Percentiles rank a stretch among this genome's conserved stretches.
Conservation (phyloP, 1,140 invertebrate species). For the Mercenaria mercenaria region DNA sequence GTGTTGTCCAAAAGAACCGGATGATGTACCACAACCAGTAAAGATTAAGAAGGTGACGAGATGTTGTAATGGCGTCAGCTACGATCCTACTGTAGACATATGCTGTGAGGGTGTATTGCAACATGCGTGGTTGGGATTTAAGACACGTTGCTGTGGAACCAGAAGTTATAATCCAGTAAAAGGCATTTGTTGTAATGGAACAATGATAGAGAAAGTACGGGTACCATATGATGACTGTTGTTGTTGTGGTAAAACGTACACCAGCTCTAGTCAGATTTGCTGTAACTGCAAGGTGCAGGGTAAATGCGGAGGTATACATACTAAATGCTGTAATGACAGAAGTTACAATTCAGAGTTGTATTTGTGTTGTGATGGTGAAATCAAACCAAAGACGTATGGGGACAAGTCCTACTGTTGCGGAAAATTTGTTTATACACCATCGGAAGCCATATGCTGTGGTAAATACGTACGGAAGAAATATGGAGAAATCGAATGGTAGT, state of each 20-base stretch:
- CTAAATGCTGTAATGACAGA: conserved; percentile 10
- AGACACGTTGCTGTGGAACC: conserved; percentile 34
- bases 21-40: conserved; percentile 3
- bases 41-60: not conserved
- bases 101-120: conserved; percentile 40
- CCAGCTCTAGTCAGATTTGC: conserved; percentile 35
- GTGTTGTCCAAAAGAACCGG: conserved; percentile 7
- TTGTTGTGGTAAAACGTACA: conserved; percentile 31
- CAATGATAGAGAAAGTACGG: conserved; percentile 6
- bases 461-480: conserved; percentile 6
- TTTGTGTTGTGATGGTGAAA: conserved; percentile 38
- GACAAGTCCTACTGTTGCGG: conserved; percentile 54
- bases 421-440: not conserved
- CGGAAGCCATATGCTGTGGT: conserved; percentile 28
- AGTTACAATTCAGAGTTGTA: conserved; percentile 8
- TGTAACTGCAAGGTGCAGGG: conserved; percentile 34
- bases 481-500: not conserved
- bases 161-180: conserved; percentile 56
- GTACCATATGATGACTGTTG: conserved; percentile 29
- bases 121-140: conserved; percentile 26
- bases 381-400: conserved; percentile 37
- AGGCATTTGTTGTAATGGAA: conserved; percentile 48
- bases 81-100: conserved; percentile 18
- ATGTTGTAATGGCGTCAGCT: conserved; percentile 28
- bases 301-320: not conserved